Base-by-base conservation (phyloP, 2,797 vertebrate species). In the Antennarius maculatus region DNA sequence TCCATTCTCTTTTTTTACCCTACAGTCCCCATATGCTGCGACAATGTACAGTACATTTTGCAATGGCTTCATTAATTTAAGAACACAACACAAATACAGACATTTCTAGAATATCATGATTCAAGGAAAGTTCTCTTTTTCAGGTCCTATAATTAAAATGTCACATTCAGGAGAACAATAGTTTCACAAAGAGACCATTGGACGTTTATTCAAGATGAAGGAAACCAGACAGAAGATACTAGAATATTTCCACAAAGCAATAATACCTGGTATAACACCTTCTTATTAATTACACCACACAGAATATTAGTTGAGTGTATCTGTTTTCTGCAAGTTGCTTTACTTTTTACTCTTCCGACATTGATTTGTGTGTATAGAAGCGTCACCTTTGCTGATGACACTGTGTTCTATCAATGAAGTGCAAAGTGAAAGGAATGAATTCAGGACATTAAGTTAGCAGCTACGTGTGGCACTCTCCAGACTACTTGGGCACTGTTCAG, bases 151-250 rank as follows among this genome's bases (percentile, higher is more conserved):
- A 47, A 14, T 67, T 18, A 34, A 81, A 78, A 76, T 11, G 7
- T 72, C 65, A 82, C 77, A 76, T 81, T 81, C 74, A 69, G 49
- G 58, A 69, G 27, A 39, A 54, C 37, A 49, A n/a, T 0, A 79
- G 23, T 50, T 39, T 78, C 53, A 76, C 71, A 68, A 61, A 58
- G n/a, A 66, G 52, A 76, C 27, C 17, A 42, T 14, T 15, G 50
- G 56, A 77, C 23, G 23, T 65, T 56, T 77, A 29, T 71, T 69
- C 68, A 77, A 23, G 28, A 69, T 53, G 37, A 63, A 49, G 28
- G 61, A 67, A 76, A 64, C 13, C 11, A 42, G 23, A 47, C 50
- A 3, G 14, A 53, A 27, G 23, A 45, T 34, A 34, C 43, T n/a
- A 3, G 13, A 66, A 10, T 43, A 49, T 53, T 52, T 56, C 57